phyloP scores from a whole-genome alignment of 2,797 vertebrate genomes.

The Clamator glandarius region DNA sequence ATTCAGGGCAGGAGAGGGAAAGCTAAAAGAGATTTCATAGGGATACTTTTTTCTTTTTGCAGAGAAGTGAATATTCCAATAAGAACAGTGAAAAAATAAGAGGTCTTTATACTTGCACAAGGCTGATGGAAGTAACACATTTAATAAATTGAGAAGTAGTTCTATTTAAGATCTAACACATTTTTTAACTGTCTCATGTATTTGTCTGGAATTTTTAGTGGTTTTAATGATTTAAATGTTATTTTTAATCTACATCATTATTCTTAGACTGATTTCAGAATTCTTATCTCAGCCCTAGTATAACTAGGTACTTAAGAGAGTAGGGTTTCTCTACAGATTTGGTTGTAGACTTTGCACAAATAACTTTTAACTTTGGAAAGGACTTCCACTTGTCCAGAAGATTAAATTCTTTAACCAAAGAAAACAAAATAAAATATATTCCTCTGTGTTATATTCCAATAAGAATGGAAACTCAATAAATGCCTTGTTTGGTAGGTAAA shows the following conservation, averaged over 20 bases:
- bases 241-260: neutral
- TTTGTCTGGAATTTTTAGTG: neutral
- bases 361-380: neutral
- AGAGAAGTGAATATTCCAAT: neutral
- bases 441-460: neutral
- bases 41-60: neutral
- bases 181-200: neutral
- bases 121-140: neutral
- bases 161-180: neutral
- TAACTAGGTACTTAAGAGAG: rapidly evolving
- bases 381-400: neutral
- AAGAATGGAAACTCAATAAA: neutral
- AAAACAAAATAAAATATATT: neutral
- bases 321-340: neutral
- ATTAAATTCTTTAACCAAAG: neutral
- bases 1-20: neutral
- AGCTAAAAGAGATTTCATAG: neutral
- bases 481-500: neutral
- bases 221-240: neutral
- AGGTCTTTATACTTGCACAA: neutral
- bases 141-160: neutral
- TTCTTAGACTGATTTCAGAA: neutral
- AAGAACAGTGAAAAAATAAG: neutral
- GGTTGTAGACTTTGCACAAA: neutral
- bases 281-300: neutral